Evolutionary conservation across 1,140 invertebrate species (phyloP), one percentile per base, ranked within the genome.

Genomic region (Ooceraea biroi): DNA sequence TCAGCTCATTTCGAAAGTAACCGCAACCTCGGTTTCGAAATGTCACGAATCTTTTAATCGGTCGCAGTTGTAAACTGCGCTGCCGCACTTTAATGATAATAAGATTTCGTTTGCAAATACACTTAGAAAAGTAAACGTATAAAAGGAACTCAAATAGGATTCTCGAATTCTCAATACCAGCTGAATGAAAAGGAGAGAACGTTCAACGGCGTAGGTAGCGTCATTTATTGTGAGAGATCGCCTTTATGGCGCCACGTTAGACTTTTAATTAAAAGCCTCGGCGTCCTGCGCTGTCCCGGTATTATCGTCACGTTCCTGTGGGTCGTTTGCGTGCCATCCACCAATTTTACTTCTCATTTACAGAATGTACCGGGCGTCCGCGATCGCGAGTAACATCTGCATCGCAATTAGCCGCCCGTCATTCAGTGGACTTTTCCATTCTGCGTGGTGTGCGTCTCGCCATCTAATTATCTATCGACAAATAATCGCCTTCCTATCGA

Each of bases 261-360:
- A 88, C 86, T 84, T 89, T 89, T 90, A 90, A 90, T 90, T 90
- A 89, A 83, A 86, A 85, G 77, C 72, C 63, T 50, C 58, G 68
- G 11, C 19, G 73, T 65, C 27, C 48, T 52, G 52, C 44, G 52
- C 27, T 57, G 50, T 57, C 52, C 57, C 57, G 78, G 68, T 71
- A 86, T 85, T 82, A 73, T 60, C 72, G 60, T 52, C 72, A 80
- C 74, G 83, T 84, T 85, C 76, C 78, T 84, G 74, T 74, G 85
- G 74, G 55, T 84, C 55, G 71, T 80, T 66, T 73, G 71, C 74
- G 73, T 86, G 78, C 69, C 68, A 55, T 83, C 82, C 50, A 68
- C 72, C 84, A 88, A 88, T 88, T 74, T 82, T 27, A 68, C 63
- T 52, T 80, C 80, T 74, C 85, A 71, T 88, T 74, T 25, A 58